Base-by-base conservation (phyloP, 2,888 invertebrate species). In the Bruchidius siliquastri region DNA sequence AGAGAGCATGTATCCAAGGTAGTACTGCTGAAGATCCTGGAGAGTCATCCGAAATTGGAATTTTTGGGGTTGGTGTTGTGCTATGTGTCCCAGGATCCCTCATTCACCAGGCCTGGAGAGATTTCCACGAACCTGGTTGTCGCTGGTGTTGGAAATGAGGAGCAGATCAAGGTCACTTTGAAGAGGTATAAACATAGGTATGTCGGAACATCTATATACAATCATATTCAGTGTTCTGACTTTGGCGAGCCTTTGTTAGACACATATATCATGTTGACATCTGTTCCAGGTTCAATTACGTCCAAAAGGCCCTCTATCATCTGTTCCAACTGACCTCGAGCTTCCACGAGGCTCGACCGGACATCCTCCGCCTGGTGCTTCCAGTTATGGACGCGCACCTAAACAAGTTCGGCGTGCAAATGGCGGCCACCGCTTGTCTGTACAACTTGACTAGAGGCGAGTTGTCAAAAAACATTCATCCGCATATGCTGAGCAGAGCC, bases 391-490 rank as follows among this genome's bases (percentile, higher is more conserved):
- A 81, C 20, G 80, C 82, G 20, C 89, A 90, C 83, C 87, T 88
- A 4, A 85, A 86, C 70, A 87, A 88, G 78, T 89, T 92, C 77
- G 90, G 90, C 20, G 91, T 93, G 21, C 93, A 93, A 85, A 91
- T 93, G 90, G 92, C 93, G 20, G 92, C 91, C 20, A 93, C 93
- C 2, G 93, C 93, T 21, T 93, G 93, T 82, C 87, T 93, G 21
- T 93, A 93, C 83, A 93, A 93, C 85, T 87, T 93, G 72, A 91
- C 92, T 0, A 90, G 91, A 80, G 90, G 90, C 21, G 91, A 91
- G 79, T 83, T 91, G 10, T 90, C 91, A 0, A 88, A 88, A 74
- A 88, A 88, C 81, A 89, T 93, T 74, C 92, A 92, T 83, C 91
- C 92, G 0, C 87, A 87, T 20, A 86, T 90, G 77, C 86, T 93